phyloP scores from a whole-genome alignment of 2,888 invertebrate genomes.

The Trachelus troglodyta region DNA sequence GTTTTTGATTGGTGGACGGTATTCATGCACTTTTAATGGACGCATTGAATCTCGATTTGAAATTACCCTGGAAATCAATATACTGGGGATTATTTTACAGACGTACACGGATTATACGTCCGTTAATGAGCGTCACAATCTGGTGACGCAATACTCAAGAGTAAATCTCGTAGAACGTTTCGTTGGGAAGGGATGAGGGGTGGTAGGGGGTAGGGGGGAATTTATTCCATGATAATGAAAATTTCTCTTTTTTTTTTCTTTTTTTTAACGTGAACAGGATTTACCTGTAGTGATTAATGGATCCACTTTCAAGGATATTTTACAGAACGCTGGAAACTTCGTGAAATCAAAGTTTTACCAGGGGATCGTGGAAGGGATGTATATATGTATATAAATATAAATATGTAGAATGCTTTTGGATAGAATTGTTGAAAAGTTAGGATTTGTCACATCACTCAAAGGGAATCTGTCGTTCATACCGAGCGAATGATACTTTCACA shows the following conservation, averaged over 20 bases:
- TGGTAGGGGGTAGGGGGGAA: too few species aligned
- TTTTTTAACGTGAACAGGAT: not conserved
- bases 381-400: not conserved
- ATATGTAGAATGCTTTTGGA: not conserved
- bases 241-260: too few species aligned
- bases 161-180: not conserved
- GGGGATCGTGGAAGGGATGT: not conserved
- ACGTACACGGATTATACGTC: too few species aligned
- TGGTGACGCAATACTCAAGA: not conserved
- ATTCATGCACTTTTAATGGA: slow-evolving; percentile 19
- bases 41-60: not conserved
- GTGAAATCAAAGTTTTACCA: not conserved
- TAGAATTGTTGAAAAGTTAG: not conserved
- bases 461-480: not conserved
- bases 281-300: not conserved
- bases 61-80: not conserved
- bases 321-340: not conserved
- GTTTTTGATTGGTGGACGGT: slow-evolving; percentile 9
- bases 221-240: too few species aligned
- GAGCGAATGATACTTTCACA: not conserved
- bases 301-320: not conserved
- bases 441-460: not conserved
- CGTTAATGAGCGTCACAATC: not conserved
- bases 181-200: too few species aligned
- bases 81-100: not conserved